phyloP scores from a whole-genome alignment of 64 coral and sea anemone species.

The Actinia tenebrosa region DNA sequence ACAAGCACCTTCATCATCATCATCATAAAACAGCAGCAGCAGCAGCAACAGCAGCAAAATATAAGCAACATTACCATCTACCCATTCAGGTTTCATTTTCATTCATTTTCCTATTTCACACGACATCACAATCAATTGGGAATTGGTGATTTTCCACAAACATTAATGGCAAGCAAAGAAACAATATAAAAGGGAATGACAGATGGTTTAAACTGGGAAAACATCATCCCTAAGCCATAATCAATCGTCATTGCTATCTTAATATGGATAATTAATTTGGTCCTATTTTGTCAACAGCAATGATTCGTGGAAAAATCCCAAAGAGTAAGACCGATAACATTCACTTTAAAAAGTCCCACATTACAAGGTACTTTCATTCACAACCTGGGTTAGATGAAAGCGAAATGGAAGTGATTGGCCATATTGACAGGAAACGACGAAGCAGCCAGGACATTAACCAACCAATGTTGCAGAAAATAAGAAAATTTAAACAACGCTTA shows the following conservation, averaged over 20 bases:
- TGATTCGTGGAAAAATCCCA: not conserved
- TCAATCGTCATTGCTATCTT: not conserved
- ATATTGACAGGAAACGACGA: slow-evolving; percentile 44
- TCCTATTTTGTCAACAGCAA: not conserved
- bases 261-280: not conserved
- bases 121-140: too few relatives aligned
- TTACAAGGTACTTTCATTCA: slow-evolving; percentile 25
- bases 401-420: slow-evolving; percentile 59
- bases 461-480: slow-evolving; percentile 2
- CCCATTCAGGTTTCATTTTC: too few relatives aligned
- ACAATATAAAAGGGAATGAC: too few relatives aligned
- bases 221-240: too few relatives aligned
- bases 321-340: not conserved
- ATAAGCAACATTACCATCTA: too few relatives aligned
- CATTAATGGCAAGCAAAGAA: too few relatives aligned
- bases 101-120: too few relatives aligned
- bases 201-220: too few relatives aligned
- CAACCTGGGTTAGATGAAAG: slow-evolving; percentile 44
- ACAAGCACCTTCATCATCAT: not conserved
- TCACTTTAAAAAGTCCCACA: not conserved
- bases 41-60: too few relatives aligned
- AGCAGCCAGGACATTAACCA: not conserved
- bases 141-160: too few relatives aligned
- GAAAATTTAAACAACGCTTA: slow-evolving; percentile 12
- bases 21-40: not conserved